Base-by-base conservation (phyloP, 2,113 vertebrate genomes). In the Microtus pennsylvanicus region DNA sequence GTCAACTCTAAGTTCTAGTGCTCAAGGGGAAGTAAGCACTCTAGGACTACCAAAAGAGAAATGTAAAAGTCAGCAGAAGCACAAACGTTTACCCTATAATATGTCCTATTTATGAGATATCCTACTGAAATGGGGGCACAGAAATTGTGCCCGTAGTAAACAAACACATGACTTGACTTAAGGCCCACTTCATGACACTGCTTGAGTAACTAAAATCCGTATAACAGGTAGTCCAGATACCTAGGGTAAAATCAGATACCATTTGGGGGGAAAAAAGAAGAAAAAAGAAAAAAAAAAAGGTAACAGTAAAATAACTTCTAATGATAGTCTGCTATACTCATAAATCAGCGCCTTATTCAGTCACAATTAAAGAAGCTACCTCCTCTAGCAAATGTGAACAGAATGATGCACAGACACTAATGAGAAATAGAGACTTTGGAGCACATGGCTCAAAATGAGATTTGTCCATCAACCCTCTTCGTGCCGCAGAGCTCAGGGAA, bases 231-330 rank as follows among this genome's bases (percentile, higher is more conserved):
- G 30, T 11, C 16, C 30, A 21, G 77, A 21, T 58, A 58, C 58
- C 5, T 35, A 12, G 30, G 1, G 28, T 52, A 78, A 52, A 78
- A 33, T 33, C 50, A 80, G 35, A 35, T 52, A 55, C 30, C 21
- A 21, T 14, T 22, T 10, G 16, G 10, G 76, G 4, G 3, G 1
- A 14, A 35, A 52, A 14, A 33, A 77, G 0, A 9, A 78, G 52
- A 2, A 5, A 78, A 50, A 35, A 3, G 6, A 6, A 7, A 13
- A 6, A 13, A 6, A 6, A 52, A 52, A 47, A 3, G 3, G 3
- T 30, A 77, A 77, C 6, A 47, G 47, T 16, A 47, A 47, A 80
- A 80, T 35, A 1, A 35, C 8, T 80, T 8, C 47, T 35, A 52
- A 21, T 35, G 4, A 55, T 80, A 55, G 21, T 52, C 30, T 35